Base-by-base conservation (phyloP, 2,888 invertebrate genomes). In the Ashinkailepas kermadecensis region DNA sequence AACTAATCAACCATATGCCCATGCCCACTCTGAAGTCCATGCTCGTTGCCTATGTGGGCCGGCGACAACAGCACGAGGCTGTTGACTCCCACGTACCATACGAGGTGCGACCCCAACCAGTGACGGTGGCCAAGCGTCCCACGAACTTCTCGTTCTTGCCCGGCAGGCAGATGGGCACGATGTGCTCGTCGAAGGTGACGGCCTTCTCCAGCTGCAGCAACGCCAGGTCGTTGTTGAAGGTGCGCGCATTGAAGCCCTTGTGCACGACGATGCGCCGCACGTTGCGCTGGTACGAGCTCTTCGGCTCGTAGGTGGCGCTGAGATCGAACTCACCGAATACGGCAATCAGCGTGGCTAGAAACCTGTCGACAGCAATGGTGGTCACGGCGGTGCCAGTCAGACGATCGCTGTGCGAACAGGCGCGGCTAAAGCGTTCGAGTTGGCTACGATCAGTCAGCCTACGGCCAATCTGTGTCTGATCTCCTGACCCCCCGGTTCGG, bases 131-230 rank as follows among this genome's bases (percentile, higher is more conserved):
- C 90, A 94, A 92, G 82, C 93, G 90, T 0, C 95, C 95, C 0
- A 94, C 94, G 87, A 93, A 95, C 86, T 95, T 95, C 1, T 92
- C 91, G 1, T 87, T 86, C 11, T 84, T 83, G 78, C 93, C 92
- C 0, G 95, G 96, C 91, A 97, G 92, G 88, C 96, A 97, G 87
- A 96, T 95, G 56, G 96, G 96, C 67, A 96, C 95, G 84, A 96
- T 95, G 87, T 96, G 95, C 56, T 92, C 91, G 86, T 95, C 95
- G 86, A 93, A 95, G 84, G 92, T 91, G 13, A 96, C 91, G 0
- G 95, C 92, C 12, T 92, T 90, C 83, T 96, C 96, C 84, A 97
- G 87, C 86, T 96, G 96, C 80, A 96, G 87, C 56, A 97, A 87
- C 0, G 96, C 96, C 85, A 96, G 89, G 87, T 97, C 96, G 86